A percentile compares a stretch with the other conserved stretches of the same genome.
phyloP scores from a whole-genome alignment of 2,888 invertebrate genomes.

The Spodoptera picta region DNA sequence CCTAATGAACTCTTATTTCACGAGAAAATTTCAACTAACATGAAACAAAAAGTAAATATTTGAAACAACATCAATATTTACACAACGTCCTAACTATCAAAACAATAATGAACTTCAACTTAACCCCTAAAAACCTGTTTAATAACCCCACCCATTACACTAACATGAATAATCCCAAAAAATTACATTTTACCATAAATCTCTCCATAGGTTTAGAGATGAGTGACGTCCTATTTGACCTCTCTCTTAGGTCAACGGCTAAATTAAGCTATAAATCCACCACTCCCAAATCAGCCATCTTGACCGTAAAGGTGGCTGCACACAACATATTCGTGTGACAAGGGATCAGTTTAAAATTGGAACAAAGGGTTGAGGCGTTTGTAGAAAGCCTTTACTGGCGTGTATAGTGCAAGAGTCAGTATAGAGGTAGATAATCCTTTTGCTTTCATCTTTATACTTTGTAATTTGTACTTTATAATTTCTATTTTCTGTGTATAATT shows the following conservation, averaged over 20 bases:
- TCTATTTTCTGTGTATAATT: too few relatives aligned
- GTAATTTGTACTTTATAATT: too few relatives aligned
- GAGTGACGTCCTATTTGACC: constrained; percentile 41
- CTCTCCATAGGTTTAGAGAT: constrained; percentile 25
- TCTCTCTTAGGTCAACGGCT: constrained; percentile 24
- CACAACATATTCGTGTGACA: constrained; percentile 6
- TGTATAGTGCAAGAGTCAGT: background rate
- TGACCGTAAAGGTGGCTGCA: constrained; percentile 12
- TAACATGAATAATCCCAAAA: background rate
- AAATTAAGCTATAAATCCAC: constrained; percentile 47
- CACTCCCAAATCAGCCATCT: constrained; percentile 19
- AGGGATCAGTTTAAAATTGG: constrained; percentile 14
- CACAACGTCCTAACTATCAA: too few relatives aligned
- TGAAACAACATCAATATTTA: too few relatives aligned
- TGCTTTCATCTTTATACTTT: too few relatives aligned
- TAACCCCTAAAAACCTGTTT: too few relatives aligned
- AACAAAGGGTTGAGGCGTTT: constrained; percentile 7
- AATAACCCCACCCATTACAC: too few relatives aligned
- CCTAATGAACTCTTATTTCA: too few relatives aligned
- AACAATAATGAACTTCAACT: too few relatives aligned
- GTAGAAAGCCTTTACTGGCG: background rate
- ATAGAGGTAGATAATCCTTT: too few relatives aligned
- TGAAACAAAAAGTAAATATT: too few relatives aligned
- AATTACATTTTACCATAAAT: constrained; percentile 28
- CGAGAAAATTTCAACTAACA: too few relatives aligned